Conservation (phyloP, 1,140 invertebrate genomes). For the Trigoniulus corallinus region DNA sequence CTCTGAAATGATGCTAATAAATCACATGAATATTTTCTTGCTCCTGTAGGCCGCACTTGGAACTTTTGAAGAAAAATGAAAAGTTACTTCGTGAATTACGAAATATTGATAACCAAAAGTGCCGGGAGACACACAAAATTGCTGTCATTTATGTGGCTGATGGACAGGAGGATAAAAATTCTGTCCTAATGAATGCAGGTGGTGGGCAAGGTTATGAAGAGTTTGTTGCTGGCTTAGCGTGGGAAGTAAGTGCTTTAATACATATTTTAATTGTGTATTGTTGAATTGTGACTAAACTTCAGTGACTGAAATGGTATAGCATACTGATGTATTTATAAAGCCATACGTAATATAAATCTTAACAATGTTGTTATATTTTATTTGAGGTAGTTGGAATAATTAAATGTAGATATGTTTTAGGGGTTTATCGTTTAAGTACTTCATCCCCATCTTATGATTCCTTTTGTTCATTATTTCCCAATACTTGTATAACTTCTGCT, state of each 20-base stretch:
- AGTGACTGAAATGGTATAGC: too few species aligned
- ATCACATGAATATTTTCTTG: slow-evolving; percentile 3
- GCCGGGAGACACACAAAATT: slow-evolving; percentile 95
- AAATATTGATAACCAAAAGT: slow-evolving; percentile 69
- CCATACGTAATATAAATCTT: too few species aligned
- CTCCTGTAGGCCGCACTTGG: slow-evolving; percentile 39
- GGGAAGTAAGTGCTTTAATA: slow-evolving; percentile 52
- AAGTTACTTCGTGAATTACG: slow-evolving; percentile 75
- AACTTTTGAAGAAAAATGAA: slow-evolving; percentile 77
- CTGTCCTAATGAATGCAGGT: slow-evolving; percentile 62
- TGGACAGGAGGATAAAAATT: slow-evolving; percentile 89
- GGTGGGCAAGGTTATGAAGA: slow-evolving; percentile 86
- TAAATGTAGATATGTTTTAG: too few species aligned
- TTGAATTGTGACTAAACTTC: too few species aligned
- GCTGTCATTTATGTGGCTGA: slow-evolving; percentile 95
- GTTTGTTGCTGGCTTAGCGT: slow-evolving; percentile 85
- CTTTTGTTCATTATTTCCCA: too few species aligned
- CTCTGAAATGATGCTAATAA: too few species aligned
- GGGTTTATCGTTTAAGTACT: too few species aligned
- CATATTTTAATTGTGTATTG: slow-evolving; percentile 5
- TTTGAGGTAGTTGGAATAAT: too few species aligned
- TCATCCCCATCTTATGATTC: too few species aligned
- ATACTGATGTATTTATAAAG: too few species aligned
- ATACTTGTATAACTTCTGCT: neutral
- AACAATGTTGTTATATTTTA: too few species aligned